Conservation (phyloP, 1,140 invertebrate genomes). For the Phocides pigmalion region DNA sequence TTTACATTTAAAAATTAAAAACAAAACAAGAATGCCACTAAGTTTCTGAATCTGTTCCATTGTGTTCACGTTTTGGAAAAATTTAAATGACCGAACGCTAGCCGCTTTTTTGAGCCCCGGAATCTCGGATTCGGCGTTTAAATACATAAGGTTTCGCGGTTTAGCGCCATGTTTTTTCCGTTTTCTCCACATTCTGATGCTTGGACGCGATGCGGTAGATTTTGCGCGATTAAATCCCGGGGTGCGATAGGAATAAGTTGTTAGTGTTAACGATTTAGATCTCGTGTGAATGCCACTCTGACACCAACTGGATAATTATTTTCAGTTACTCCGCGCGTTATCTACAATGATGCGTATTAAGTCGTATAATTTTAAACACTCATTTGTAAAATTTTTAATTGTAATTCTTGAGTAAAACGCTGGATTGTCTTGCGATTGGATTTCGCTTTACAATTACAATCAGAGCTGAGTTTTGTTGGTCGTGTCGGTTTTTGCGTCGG, state of each 20-base stretch:
- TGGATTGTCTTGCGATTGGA: background rate
- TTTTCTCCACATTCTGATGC: conserved; percentile 75
- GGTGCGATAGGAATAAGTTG: conserved; percentile 75
- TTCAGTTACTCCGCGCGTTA: conserved; percentile 10
- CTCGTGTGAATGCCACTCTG: conserved; percentile 28
- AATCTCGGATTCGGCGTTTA: conserved; percentile 79
- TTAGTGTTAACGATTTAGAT: conserved; percentile 71
- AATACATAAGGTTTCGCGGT: conserved; percentile 81
- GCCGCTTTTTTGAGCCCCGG: conserved; percentile 68
- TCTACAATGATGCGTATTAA: conserved; percentile 2
- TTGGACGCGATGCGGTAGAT: conserved; percentile 68
- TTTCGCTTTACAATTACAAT: conserved; percentile 22
- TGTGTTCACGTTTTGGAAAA: conserved; percentile 82
- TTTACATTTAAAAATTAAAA: conserved; percentile 77
- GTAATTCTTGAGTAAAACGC: background rate
- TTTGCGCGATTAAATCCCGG: conserved; percentile 71
- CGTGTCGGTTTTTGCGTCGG: conserved; percentile 48
- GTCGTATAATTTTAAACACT: background rate
- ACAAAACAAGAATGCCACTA: conserved; percentile 61
- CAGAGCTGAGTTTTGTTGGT: conserved; percentile 30
- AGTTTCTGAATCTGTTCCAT: conserved; percentile 76
- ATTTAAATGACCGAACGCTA: conserved; percentile 77
- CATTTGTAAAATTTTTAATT: too few relatives aligned
- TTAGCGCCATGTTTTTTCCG: conserved; percentile 82
- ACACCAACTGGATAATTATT: conserved; percentile 24